Base-by-base conservation (phyloP, 2,113 vertebrate species). In the Cisticola juncidis region DNA sequence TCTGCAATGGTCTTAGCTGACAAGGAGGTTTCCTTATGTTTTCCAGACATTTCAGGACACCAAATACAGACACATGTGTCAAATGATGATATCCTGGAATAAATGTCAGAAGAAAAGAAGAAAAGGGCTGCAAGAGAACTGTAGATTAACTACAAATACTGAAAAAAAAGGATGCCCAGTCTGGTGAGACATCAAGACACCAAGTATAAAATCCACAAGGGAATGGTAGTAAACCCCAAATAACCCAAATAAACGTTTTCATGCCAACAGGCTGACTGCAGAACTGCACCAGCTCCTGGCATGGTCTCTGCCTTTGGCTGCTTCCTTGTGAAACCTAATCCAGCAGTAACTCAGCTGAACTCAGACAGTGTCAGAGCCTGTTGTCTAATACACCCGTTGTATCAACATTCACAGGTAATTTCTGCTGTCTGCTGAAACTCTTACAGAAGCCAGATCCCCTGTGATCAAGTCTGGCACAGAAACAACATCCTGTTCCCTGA, bases 381-480 rank as follows among this genome's bases (percentile, higher is more conserved):
- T 2, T 89, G 88, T 68, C 40, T 35, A 65, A 82, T 1, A 17
- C 12, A 10, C 14, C 77, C 56, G 25, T 14, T 38, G 44, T 7
- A 35, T 38, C 77, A 92, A 92, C 56, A 87, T 21, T 18, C 44
- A 24, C 35, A n/a, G n/a, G 35, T 90, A 29, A 62, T 64, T 81
- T 20, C 14, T 18, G 36, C 53, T 14, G 10, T 31, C 85, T 91
- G 83, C 72, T 45, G 35, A 56, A 76, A 51, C 47, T 78, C 69
- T 42, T 20, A 3, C 29, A 66, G 65, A 54, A 70, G 44, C 33
- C 82, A 79, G 24, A 60, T 28, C 36, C 25, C 11, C 57, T 16
- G 25, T 4, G 48, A 38, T 26, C 50, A 73, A 7, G 21, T 16
- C 50, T 61, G 0, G 0, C 5, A n/a, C 15, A 56, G 61, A 58